A percentile compares a stretch with the other conserved stretches of the same genome.
Evolutionary conservation across 2,888 invertebrate genomes (phyloP).

Genomic region (Sesamia inferens): DNA sequence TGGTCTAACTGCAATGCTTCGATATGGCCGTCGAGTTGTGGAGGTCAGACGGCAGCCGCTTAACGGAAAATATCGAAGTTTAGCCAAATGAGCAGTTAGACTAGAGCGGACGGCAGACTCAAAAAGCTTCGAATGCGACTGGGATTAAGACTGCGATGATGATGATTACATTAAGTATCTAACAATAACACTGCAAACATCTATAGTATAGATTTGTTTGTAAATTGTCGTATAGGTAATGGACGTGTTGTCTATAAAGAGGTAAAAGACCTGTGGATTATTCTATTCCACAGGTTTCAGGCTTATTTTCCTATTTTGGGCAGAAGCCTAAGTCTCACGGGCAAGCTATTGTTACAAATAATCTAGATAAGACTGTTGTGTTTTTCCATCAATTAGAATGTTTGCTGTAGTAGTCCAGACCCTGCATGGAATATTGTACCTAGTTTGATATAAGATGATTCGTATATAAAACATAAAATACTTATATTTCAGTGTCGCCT

Average conservation of each 20-base stretch:
- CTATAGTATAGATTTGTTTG: background rate
- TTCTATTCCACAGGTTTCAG: background rate
- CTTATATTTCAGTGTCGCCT: conserved; percentile 77
- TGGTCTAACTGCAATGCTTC: too few relatives aligned
- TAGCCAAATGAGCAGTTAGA: too few relatives aligned
- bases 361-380: background rate
- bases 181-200: background rate
- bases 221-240: background rate
- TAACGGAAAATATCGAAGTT: too few relatives aligned
- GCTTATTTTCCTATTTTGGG: background rate
- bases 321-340: background rate
- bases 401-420: background rate
- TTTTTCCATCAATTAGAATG: background rate
- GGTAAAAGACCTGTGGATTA: background rate
- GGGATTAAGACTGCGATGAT: too few relatives aligned
- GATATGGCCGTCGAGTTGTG: too few relatives aligned
- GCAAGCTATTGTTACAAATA: background rate
- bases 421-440: background rate
- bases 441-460: background rate
- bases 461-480: background rate
- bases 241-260: background rate
- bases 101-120: too few relatives aligned
- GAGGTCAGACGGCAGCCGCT: too few relatives aligned
- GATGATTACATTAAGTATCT: background rate
- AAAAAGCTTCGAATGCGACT: too few relatives aligned